Conservation (phyloP, 1,140 invertebrate species). For the Drosophila prosaltans region DNA sequence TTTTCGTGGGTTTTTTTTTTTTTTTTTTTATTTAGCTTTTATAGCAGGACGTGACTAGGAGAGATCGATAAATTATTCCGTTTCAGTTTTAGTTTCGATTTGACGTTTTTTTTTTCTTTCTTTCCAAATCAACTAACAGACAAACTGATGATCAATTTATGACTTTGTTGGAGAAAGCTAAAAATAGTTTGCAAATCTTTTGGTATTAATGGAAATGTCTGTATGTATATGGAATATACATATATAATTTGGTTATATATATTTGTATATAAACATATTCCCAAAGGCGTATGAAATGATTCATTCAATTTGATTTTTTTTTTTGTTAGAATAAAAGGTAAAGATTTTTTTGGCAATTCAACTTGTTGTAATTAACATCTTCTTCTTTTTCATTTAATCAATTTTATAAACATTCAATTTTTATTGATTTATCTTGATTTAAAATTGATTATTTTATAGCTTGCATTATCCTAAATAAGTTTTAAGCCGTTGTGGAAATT, state of each 20-base stretch:
- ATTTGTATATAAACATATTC: not conserved
- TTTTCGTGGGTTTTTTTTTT: slow-evolving; percentile 1
- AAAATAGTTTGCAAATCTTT: slow-evolving; percentile 8
- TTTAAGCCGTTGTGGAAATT: no score
- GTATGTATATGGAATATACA: not conserved
- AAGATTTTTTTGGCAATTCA: no score
- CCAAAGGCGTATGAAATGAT: no score
- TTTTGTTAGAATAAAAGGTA: no score
- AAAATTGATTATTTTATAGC: no score
- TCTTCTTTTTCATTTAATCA: no score
- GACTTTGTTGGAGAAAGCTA: slow-evolving; percentile 9
- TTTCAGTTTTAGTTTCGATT: slow-evolving; percentile 4
- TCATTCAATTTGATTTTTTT: no score
- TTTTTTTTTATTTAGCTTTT: not conserved
- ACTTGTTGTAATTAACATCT: no score
- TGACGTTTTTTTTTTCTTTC: not conserved
- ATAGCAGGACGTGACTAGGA: slow-evolving; percentile 8
- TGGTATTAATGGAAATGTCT: not conserved
- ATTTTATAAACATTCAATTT: no score
- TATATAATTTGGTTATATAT: not conserved
- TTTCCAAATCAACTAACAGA: not conserved
- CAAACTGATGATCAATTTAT: slow-evolving; percentile 13
- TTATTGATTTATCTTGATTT: no score
- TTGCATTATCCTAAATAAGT: no score
- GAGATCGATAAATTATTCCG: slow-evolving; percentile 9